phyloP scores from a whole-genome alignment of 2,797 vertebrate species.

The Acanthurus tractus region DNA sequence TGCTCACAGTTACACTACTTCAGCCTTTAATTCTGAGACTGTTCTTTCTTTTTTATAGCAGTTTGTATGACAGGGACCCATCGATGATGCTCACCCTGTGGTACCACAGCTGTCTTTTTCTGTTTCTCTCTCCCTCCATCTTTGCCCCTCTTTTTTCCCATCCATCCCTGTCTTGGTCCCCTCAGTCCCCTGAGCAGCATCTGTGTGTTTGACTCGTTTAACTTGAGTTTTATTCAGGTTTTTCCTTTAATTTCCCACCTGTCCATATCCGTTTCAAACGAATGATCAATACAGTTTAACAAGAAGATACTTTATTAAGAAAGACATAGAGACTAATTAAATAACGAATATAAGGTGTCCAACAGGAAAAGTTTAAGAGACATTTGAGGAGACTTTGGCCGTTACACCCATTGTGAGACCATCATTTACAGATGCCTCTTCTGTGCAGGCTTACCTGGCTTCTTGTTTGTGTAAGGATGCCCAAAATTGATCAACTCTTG shows the following conservation, averaged over 20 bases:
- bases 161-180: neutral
- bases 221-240: neutral
- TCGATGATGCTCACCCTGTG: neutral
- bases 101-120: neutral
- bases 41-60: no score
- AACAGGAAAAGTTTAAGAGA: no score
- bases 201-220: no score
- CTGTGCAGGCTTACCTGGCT: no score
- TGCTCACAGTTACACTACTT: no score
- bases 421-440: no score
- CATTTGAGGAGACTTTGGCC: no score
- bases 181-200: neutral
- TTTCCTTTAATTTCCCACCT: neutral
- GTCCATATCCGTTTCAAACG: neutral
- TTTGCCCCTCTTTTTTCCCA: neutral
- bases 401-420: no score
- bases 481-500: no score
- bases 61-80: neutral
- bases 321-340: neutral
- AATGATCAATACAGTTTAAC: neutral
- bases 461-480: no score
- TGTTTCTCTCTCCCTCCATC: neutral
- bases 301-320: neutral
- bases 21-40: no score
- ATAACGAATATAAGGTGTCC: no score